phyloP scores from a whole-genome alignment of 2,888 invertebrate species.

The Autographa pulchrina region DNA sequence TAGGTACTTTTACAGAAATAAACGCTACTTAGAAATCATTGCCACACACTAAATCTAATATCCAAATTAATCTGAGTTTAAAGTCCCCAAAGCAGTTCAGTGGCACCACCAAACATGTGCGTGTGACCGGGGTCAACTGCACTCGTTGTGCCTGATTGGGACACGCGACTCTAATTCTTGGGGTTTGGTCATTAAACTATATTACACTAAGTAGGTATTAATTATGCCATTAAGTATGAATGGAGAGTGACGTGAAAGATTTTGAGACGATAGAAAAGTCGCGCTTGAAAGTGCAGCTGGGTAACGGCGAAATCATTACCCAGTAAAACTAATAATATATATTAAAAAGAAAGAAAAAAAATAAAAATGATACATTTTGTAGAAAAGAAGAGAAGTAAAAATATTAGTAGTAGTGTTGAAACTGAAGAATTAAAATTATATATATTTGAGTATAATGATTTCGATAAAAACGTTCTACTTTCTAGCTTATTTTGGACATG shows the following conservation, averaged over 20 bases:
- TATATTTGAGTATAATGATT: no score
- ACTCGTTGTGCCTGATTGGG: constrained; percentile 39
- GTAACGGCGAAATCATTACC: no score
- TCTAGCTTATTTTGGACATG: no score
- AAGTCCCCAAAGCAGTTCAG: constrained; percentile 37
- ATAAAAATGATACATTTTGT: no score
- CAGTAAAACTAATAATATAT: no score
- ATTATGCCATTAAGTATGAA: background rate
- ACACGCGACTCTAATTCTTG: constrained; percentile 37
- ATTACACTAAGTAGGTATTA: constrained; percentile 7
- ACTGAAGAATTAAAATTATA: no score
- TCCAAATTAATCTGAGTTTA: constrained; percentile 16
- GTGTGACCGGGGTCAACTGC: constrained; percentile 33
- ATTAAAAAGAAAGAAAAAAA: no score
- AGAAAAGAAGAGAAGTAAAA: no score
- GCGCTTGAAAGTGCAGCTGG: constrained; percentile 5
- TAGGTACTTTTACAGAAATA: background rate
- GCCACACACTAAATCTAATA: background rate
- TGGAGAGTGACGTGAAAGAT: background rate
- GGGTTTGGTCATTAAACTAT: constrained; percentile 19
- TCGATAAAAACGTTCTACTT: no score
- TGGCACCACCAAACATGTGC: constrained; percentile 34
- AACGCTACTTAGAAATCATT: background rate
- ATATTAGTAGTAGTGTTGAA: no score
- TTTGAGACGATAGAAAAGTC: background rate